Conservation (phyloP, 1,140 invertebrate species). For the Druon quercuslanigerum region DNA sequence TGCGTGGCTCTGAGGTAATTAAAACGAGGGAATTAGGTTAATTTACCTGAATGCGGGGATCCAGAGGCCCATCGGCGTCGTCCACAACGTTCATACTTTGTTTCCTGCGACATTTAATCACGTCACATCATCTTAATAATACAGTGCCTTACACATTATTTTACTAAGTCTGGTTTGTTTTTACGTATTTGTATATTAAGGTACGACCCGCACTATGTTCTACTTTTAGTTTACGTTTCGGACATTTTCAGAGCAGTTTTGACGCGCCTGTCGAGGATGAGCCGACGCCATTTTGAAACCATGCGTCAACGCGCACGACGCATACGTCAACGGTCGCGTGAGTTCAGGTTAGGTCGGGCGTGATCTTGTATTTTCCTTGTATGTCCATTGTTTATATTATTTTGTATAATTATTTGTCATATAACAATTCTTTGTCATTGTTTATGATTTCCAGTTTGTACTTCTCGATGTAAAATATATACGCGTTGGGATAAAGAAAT, state of each 20-base stretch:
- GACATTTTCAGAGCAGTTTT: conserved; percentile 5
- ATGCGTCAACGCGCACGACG: not conserved
- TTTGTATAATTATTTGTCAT: too few relatives aligned
- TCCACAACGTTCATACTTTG: conserved; percentile 71
- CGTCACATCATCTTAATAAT: conserved; percentile 48
- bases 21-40: not conserved
- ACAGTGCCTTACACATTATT: not conserved
- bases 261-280: conserved; percentile 45
- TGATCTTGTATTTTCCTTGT: too few relatives aligned
- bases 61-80: conserved; percentile 68
- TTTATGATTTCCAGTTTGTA: too few relatives aligned
- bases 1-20: not conserved
- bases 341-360: too few relatives aligned
- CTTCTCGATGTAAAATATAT: too few relatives aligned
- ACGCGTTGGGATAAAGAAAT: too few relatives aligned
- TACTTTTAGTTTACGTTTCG: not conserved
- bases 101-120: conserved; percentile 63
- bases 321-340: too few relatives aligned
- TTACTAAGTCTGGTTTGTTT: not conserved
- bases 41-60: conserved; percentile 72
- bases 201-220: not conserved
- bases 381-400: too few relatives aligned
- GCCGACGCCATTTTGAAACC: conserved; percentile 54
- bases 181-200: not conserved
- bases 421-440: too few relatives aligned